phyloP scores from a whole-genome alignment of 2,113 vertebrate species.

The Zapornia atra region DNA sequence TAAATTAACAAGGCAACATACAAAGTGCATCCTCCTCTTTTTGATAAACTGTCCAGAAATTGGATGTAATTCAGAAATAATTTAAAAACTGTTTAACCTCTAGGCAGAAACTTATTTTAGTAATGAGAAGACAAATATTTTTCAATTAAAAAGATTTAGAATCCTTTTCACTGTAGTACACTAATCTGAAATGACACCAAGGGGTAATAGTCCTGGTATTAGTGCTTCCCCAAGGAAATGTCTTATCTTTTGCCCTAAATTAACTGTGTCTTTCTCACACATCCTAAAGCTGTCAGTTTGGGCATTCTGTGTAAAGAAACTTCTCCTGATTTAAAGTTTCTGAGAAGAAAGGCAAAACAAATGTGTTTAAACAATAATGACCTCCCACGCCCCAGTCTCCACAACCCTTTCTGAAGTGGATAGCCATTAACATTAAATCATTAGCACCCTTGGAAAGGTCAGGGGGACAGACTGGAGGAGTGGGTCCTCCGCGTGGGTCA shows the following conservation, averaged over 20 bases:
- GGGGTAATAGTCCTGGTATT: neutral
- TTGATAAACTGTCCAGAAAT: slow-evolving; percentile 4
- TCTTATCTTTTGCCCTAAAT: slow-evolving; percentile 49
- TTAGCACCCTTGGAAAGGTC: neutral
- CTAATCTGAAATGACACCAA: slow-evolving; percentile 48
- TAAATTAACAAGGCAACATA: slow-evolving; percentile 2
- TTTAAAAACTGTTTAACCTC: neutral
- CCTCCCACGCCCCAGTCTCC: neutral
- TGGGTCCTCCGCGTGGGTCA: accelerated
- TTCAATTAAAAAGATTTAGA: slow-evolving; percentile 51
- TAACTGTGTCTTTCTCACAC: slow-evolving; percentile 39
- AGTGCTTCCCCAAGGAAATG: slow-evolving; percentile 45
- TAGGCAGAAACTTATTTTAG: slow-evolving; percentile 18
- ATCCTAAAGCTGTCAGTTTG: slow-evolving; percentile 38
- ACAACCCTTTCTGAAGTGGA: neutral
- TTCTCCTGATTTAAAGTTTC: slow-evolving; percentile 35
- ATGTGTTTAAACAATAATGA: slow-evolving; percentile 11
- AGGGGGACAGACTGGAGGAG: neutral
- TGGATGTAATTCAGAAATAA: slow-evolving; percentile 20
- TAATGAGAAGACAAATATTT: slow-evolving; percentile 24
- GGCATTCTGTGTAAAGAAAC: neutral
- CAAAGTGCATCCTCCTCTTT: neutral
- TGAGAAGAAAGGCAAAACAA: slow-evolving; percentile 24
- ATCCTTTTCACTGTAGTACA: neutral
- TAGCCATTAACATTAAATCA: neutral